Evolutionary conservation across 2,888 invertebrate genomes (phyloP), one percentile per base, ranked within the genome.

Genomic region (Meliscaeva auricollis): DNA sequence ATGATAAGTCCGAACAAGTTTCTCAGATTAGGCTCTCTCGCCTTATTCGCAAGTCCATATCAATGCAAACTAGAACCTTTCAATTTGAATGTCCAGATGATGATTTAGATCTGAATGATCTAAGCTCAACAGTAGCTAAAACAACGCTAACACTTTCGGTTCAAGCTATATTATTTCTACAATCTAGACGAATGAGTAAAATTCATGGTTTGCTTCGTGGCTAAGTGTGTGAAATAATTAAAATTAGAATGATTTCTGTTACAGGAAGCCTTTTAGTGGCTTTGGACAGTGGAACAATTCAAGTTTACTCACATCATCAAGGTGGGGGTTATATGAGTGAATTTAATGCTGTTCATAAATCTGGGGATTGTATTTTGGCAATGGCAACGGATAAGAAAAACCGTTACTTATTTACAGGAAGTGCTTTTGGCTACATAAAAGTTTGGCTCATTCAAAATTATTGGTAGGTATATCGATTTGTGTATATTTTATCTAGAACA

Each of bases 291-390:
- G 97, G 97, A 0, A 93, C 94, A 76, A 93, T 96, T 82, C 96
- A 97, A 92, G 94, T 95, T 22, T 97, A 97, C 96, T 96, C 96
- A 17, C 96, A 96, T 90, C 96, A 96, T 91, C 93, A 95, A 46
- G 94, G 94, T 11, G 96, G 96, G 11, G 96, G 96, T 7, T 95
- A 94, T 90, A 92, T 96, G 75, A 94, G 94, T 38, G 93, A 95
- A 30, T 97, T 97, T 91, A 93, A 93, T 50, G 95, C 94, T 3
- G 94, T 95, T 48, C 96, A 97, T 90, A 93, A 94, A 32, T 92
- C 94, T 3, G 95, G 95, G 3, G 94, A 94, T 90, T 91, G 90
- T 78, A 89, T 92, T 11, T 92, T 95, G 15, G 93, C 95, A 20
- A 94, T 97, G 93, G 93, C 94, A 41, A 95, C 96, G 0, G 97